A percentile compares a stretch with the other conserved stretches of the same genome.
Evolutionary conservation across 2,888 invertebrate genomes (phyloP).

Genomic region (Thereva nobilitata): DNA sequence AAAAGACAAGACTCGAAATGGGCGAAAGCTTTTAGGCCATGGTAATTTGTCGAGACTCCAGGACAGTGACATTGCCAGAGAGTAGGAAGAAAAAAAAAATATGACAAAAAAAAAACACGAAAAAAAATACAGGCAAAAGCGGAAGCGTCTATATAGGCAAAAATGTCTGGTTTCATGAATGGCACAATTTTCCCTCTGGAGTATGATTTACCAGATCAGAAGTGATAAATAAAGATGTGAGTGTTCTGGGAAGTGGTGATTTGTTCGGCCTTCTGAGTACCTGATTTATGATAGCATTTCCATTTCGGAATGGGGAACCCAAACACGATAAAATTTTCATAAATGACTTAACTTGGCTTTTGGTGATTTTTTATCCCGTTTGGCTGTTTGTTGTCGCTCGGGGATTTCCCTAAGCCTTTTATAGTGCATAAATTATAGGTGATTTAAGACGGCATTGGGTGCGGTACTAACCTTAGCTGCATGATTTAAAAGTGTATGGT

Average conservation of each 20-base stretch:
- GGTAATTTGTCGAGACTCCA: slow-evolving; percentile 35
- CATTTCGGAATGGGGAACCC: slow-evolving; percentile 20
- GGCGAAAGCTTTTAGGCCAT: slow-evolving; percentile 39
- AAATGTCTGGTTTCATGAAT: slow-evolving; percentile 4
- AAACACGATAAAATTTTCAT: slow-evolving; percentile 25
- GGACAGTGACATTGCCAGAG: slow-evolving; percentile 29
- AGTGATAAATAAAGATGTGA: slow-evolving; percentile 42
- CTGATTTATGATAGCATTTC: slow-evolving; percentile 37
- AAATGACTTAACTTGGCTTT: slow-evolving; percentile 16
- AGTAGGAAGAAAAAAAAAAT: slow-evolving; percentile 1
- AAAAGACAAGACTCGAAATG: slow-evolving; percentile 31
- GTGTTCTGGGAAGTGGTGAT: slow-evolving; percentile 37
- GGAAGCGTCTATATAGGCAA: neutral
- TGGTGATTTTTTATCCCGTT: no score
- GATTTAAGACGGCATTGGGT: no score
- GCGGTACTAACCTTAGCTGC: no score
- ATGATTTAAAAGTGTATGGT: no score
- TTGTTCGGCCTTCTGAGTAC: slow-evolving; percentile 24
- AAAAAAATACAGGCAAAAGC: slow-evolving; percentile 19
- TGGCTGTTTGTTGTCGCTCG: no score
- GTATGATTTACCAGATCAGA: slow-evolving; percentile 40
- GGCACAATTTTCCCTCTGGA: slow-evolving; percentile 22
- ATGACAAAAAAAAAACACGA: slow-evolving; percentile 3
- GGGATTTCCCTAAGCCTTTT: no score
- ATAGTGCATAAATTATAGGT: no score